Evolutionary conservation across 2,113 vertebrate genomes (phyloP), one percentile per base, ranked within the genome.

Genomic region (Heterocephalus glaber): DNA sequence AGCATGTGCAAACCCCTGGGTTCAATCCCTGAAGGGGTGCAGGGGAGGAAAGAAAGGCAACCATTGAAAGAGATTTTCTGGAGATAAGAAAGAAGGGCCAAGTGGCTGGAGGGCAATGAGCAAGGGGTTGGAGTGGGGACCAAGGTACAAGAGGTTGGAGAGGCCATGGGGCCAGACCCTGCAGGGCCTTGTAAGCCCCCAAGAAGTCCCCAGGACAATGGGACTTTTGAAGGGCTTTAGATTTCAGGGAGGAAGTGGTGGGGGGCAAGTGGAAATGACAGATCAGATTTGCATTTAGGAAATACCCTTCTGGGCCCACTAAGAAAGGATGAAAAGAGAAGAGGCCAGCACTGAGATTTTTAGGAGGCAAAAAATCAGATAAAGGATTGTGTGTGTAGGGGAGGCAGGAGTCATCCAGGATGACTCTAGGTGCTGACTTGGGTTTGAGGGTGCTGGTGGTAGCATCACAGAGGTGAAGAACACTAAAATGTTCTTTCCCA

Each of bases 161-260:
- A 80, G 49, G 26, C 85, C n/a, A 16, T 5, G 17, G 38, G 68
- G 49, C 10, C 17, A 47, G 77, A 92, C 28, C 41, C 70, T 20
- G 6, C 19, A 86, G 63, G 56, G 3, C 54, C 41, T 58, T 52
- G 10, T 66, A 63, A 54, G 35, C 28, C 4, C 76, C n/a, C 61
- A 63, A 87, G 38, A 92, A 89, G 33, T 49, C 82, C 14, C 52
- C 76, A 70, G 63, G 84, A 74, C 88, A 92, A 24, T 52, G 63
- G 85, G 63, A 80, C 44, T 41, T 92, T 76, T 85, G 44, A 92
- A 90, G 58, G 28, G 47, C 85, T 80, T 95, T n/a, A 82, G 72
- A 95, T 38, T 66, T 90, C 41, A 24, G n/a, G 20, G 61, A 77
- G 47, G 66, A 86, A 89, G 41, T 61, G 4, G 66, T 49, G 35